Conservation (phyloP, 2,888 invertebrate species). For the Leptinotarsa haldemani region DNA sequence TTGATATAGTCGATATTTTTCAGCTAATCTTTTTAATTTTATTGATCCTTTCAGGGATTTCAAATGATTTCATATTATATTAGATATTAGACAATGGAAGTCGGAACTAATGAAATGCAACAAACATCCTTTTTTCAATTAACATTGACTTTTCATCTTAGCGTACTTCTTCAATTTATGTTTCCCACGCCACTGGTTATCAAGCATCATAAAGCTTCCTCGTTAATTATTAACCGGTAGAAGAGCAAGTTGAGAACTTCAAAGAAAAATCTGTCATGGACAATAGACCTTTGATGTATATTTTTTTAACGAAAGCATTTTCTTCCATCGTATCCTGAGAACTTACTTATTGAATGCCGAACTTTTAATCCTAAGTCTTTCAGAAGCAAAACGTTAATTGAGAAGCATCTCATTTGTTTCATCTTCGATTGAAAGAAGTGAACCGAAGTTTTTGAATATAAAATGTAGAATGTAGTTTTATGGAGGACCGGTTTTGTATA, state of each 20-base stretch:
- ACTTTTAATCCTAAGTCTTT: conserved; percentile 51
- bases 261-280: conserved; percentile 64
- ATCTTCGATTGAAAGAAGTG: neutral
- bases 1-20: too few relatives aligned
- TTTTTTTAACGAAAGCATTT: conserved; percentile 50
- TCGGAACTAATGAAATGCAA: too few relatives aligned
- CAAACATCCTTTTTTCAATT: too few relatives aligned
- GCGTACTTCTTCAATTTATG: neutral
- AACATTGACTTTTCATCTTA: too few relatives aligned
- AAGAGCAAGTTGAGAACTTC: conserved; percentile 62
- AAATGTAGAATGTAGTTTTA: neutral
- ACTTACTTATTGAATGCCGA: conserved; percentile 51
- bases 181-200: conserved; percentile 25
- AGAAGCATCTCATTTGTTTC: conserved; percentile 34
- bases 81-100: too few relatives aligned
- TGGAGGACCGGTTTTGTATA: too few relatives aligned
- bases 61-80: too few relatives aligned
- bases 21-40: too few relatives aligned
- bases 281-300: conserved; percentile 63
- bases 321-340: conserved; percentile 39
- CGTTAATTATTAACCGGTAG: conserved; percentile 65
- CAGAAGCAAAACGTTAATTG: conserved; percentile 49
- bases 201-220: conserved; percentile 60
- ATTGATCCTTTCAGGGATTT: too few relatives aligned
- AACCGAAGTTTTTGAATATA: neutral